A percentile compares a stretch with the other conserved stretches of the same genome.
These are phyloP conservation scores for Apocheima hispidaria DNA, from an alignment of 2,888 invertebrate genomes.

Conservation along the genomic window DNA sequence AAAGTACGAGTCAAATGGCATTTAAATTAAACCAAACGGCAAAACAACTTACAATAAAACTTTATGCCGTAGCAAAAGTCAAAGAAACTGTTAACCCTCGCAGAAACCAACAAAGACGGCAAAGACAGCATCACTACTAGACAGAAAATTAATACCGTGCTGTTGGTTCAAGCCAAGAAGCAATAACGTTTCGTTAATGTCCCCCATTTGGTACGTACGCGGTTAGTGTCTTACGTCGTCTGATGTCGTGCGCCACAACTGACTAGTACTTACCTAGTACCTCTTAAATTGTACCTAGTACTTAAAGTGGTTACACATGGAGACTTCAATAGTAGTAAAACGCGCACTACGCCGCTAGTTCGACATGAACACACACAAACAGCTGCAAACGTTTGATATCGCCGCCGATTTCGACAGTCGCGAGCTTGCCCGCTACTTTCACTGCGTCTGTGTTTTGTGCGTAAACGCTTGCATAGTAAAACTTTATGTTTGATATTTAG, in stretches of 20 bases:
- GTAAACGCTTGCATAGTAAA: no score
- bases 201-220: slow-evolving; percentile 78
- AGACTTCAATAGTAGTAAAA: no score
- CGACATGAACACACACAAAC: no score
- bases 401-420: no score
- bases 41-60: slow-evolving; percentile 14
- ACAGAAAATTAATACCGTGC: slow-evolving; percentile 78
- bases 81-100: slow-evolving; percentile 57
- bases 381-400: no score
- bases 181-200: slow-evolving; percentile 83
- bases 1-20: not conserved
- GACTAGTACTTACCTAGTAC: slow-evolving; percentile 52
- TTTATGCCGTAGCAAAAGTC: slow-evolving; percentile 20
- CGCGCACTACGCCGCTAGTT: no score
- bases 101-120: slow-evolving; percentile 59
- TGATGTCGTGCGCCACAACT: slow-evolving; percentile 64
- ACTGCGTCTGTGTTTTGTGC: no score
- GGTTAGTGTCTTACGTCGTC: slow-evolving; percentile 74
- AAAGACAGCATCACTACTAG: slow-evolving; percentile 39
- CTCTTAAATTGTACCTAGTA: slow-evolving; percentile 41
- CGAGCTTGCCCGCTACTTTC: no score
- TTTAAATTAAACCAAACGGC: slow-evolving; percentile 2
- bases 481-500: no score
- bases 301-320: not conserved
- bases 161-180: slow-evolving; percentile 75